Evolutionary conservation across 2,113 vertebrate species (phyloP), one percentile per base, ranked within the genome.

Genomic region (Rhinopomastus cyanomelas): DNA sequence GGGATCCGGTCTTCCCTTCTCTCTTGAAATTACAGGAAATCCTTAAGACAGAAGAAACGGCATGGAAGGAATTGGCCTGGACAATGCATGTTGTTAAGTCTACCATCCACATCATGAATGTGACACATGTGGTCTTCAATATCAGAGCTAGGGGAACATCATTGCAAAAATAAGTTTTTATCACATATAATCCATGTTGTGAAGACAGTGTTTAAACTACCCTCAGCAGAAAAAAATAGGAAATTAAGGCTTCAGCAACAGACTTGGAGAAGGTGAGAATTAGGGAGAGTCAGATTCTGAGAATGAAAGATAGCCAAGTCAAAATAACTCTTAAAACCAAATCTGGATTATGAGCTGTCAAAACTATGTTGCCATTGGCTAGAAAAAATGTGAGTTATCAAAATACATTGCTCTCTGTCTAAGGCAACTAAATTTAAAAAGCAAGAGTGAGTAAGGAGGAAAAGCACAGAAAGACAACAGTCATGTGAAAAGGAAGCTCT

Each of bases 251-350:
- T 77, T 89, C 75, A 69, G 52, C 27, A 77, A 25, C 74, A 92
- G 55, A 69, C 56, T 82, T 85, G 48, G 16, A 87, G 68, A 92
- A 88, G 52, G 68, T 87, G 48, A 94, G 74, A 92, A 80, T 66
- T 9, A 82, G 34, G 42, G 56, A 89, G 85, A 89, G 48, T 88
- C 68, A 92, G 80, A 85, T 85, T 48, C 64, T 64, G 72, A 83
- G 52, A 87, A 82, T 37, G 72, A 91, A 92, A 83, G 68, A 92
- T 39, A 91, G 44, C 68, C 76, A 85, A 77, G 52, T 67, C 83
- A 83, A 91, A 95, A 93, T 67, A 91, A 82, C 52, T 82, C 76
- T 64, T 85, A 85, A 89, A 89, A 59, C 67, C 72, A 83, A 51
- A 68, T 61, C 83, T 81, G 68, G 68, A 9, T 77, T 80, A 62